A percentile compares a stretch with the other conserved stretches of the same genome.
Conservation (phyloP, 2,888 invertebrate species). For the Lasioglossum malachurum region DNA sequence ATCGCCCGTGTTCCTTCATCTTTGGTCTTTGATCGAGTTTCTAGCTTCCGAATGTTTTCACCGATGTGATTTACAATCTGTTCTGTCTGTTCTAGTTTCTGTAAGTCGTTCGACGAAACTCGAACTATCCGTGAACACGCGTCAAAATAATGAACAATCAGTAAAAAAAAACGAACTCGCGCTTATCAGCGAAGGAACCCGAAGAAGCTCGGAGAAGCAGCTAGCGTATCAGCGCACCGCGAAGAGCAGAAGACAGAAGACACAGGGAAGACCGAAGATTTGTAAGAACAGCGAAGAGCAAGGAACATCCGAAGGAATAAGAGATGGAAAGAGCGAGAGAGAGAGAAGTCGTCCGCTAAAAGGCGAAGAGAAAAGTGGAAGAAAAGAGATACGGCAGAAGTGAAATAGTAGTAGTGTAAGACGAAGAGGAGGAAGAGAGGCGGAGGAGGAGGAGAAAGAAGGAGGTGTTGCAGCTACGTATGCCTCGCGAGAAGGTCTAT, state of each 20-base stretch:
- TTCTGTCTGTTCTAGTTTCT: neutral
- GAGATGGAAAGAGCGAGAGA: neutral
- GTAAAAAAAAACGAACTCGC: too few relatives aligned
- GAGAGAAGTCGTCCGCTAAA: neutral
- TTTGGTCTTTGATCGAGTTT: too few relatives aligned
- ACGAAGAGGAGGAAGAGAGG: conserved; percentile 29
- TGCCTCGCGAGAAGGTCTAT: conserved; percentile 70
- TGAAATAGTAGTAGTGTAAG: conserved; percentile 5
- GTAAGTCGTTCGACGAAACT: neutral
- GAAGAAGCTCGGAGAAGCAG: too few relatives aligned
- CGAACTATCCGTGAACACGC: too few relatives aligned
- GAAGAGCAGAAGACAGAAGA: too few relatives aligned
- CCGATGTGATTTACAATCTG: neutral
- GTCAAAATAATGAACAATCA: too few relatives aligned
- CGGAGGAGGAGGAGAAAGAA: conserved; percentile 40
- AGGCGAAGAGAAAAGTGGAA: conserved; percentile 13
- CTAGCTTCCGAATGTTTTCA: neutral
- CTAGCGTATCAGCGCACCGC: too few relatives aligned
- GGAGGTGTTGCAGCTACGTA: conserved; percentile 75
- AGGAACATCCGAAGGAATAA: neutral
- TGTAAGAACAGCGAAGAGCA: neutral
- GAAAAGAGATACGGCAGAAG: conserved; percentile 29
- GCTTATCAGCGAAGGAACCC: too few relatives aligned
- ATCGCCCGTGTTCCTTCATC: too few relatives aligned
- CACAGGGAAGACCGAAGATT: too few relatives aligned